Evolutionary conservation across 2,113 vertebrate species (phyloP).

Genomic region (Lontra canadensis): DNA sequence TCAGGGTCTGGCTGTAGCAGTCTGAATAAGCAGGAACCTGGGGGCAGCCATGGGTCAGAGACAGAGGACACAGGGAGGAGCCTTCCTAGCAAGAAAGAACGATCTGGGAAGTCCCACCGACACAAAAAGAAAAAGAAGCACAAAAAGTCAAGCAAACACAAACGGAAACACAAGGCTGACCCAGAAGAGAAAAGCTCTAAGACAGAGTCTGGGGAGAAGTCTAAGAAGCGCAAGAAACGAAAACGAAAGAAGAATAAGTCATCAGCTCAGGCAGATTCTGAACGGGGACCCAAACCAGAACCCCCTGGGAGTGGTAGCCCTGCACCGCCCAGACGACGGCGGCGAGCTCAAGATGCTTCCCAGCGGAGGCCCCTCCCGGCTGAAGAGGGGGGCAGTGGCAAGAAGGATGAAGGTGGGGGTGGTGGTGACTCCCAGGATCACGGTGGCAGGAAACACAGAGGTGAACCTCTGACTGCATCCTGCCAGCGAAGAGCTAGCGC

Average conservation of each 20-base stretch:
- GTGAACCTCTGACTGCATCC: constrained; percentile 59
- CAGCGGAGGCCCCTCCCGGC: constrained; percentile 85
- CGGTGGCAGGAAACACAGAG: constrained; percentile 79
- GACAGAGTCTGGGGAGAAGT: constrained; percentile 86
- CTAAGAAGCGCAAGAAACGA: constrained; percentile 95
- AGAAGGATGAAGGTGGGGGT: constrained; percentile 80
- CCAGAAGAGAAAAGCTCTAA: constrained; percentile 86
- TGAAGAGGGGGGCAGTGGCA: constrained; percentile 88
- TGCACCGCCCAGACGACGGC: constrained; percentile 85
- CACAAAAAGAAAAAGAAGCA: constrained; percentile 99
- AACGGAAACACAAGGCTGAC: constrained; percentile 89
- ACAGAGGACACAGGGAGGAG: constrained; percentile 80
- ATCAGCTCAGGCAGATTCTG: constrained; percentile 61
- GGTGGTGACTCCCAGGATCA: constrained; percentile 79
- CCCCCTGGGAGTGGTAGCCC: constrained; percentile 81
- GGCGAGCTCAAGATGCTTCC: constrained; percentile 85
- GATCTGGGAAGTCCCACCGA: constrained; percentile 91
- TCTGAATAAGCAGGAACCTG: constrained; percentile 74
- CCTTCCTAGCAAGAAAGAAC: constrained; percentile 79
- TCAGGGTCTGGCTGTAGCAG: constrained; percentile 62
- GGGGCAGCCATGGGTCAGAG: constrained; percentile 67
- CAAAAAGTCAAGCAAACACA: constrained; percentile 91
- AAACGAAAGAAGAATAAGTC: constrained; percentile 91
- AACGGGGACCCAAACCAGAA: constrained; percentile 77
- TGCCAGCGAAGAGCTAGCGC: constrained; percentile 79